Evolutionary conservation across 1,140 invertebrate species (phyloP).

Genomic region (Lepidotrigona ventralis): DNA sequence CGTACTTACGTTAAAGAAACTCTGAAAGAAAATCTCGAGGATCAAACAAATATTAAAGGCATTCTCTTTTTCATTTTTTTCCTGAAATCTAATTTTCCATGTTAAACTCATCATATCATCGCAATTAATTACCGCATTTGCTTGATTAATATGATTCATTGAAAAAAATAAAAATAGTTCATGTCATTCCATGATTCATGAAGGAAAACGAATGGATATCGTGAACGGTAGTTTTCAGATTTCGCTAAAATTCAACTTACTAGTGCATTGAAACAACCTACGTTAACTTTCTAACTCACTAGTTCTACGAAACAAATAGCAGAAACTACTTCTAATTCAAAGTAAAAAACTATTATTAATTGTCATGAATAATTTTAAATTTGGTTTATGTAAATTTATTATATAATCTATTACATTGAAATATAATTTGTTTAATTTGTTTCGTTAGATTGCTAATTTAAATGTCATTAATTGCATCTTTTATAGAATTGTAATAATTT

Average conservation of each 20-base stretch:
- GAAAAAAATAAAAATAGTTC: background rate
- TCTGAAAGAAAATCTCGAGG: background rate
- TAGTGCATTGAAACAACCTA: background rate
- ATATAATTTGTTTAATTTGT: background rate
- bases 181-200: background rate
- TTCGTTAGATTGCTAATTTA: background rate
- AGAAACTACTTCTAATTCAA: background rate
- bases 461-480: too few relatives aligned
- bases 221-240: background rate
- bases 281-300: constrained; percentile 33
- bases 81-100: background rate
- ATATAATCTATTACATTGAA: background rate
- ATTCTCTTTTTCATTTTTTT: background rate
- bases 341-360: background rate
- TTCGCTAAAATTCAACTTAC: constrained; percentile 28
- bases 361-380: background rate
- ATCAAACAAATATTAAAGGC: background rate
- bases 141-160: background rate
- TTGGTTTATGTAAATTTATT: background rate
- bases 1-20: too few relatives aligned
- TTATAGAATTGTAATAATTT: background rate
- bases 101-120: background rate
- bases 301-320: background rate
- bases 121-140: rapidly evolving
- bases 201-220: background rate